phyloP scores from a whole-genome alignment of 2,888 invertebrate species.

The Anodontia alba region DNA sequence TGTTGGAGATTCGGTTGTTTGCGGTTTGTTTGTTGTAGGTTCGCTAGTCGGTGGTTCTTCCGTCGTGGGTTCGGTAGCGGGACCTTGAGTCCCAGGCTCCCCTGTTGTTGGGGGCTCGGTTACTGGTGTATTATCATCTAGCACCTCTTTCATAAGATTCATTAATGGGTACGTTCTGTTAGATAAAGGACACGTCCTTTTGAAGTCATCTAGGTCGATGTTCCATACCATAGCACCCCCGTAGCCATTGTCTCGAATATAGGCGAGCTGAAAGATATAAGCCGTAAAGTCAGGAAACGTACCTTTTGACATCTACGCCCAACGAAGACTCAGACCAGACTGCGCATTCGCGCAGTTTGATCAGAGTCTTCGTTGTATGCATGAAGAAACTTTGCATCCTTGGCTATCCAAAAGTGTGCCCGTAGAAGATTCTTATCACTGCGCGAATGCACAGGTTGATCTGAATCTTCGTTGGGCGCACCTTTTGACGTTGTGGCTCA shows the following conservation, averaged over 20 bases:
- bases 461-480: too few species aligned
- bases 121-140: slow-evolving; percentile 31
- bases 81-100: neutral
- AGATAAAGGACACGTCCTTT: slow-evolving; percentile 36
- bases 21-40: neutral
- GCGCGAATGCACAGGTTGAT: too few species aligned
- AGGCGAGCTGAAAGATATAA: slow-evolving; percentile 39
- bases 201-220: slow-evolving; percentile 66
- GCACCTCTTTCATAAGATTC: slow-evolving; percentile 53
- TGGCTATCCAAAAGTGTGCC: too few species aligned
- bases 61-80: neutral
- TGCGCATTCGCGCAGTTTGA: too few species aligned
- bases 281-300: too few species aligned
- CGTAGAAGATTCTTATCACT: too few species aligned
- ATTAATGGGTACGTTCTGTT: slow-evolving; percentile 50
- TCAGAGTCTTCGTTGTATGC: too few species aligned
- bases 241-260: slow-evolving; percentile 47
- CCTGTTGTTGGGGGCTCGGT: neutral
- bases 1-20: slow-evolving; percentile 3
- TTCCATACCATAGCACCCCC: slow-evolving; percentile 71
- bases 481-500: too few species aligned
- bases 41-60: neutral
- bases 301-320: too few species aligned
- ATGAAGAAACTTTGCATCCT: too few species aligned
- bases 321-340: too few species aligned